Evolutionary conservation across 2,888 invertebrate species (phyloP).

Genomic region (Mylabris sibirica): DNA sequence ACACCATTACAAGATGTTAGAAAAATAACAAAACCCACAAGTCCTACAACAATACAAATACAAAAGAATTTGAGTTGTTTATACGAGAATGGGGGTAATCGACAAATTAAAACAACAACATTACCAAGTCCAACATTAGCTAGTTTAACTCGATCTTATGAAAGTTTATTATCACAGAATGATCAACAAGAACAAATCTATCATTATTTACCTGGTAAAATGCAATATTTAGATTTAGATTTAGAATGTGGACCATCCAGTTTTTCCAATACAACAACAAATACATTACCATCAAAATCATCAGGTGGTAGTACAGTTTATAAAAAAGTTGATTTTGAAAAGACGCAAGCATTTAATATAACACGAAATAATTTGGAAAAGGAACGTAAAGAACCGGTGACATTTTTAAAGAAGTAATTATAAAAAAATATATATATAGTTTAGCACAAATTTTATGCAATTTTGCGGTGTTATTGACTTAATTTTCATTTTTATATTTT

Average conservation of each 20-base stretch:
- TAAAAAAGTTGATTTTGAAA: constrained; percentile 92
- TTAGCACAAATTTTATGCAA: constrained; percentile 30
- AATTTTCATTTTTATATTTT: constrained; percentile 21
- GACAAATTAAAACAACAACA: constrained; percentile 1
- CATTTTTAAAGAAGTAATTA: constrained; percentile 51
- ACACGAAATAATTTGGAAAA: constrained; percentile 82
- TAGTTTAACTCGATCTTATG: constrained; percentile 55
- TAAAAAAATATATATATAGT: constrained; percentile 16
- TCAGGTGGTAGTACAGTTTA: constrained; percentile 70
- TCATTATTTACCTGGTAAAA: constrained; percentile 49
- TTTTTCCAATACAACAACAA: constrained; percentile 17
- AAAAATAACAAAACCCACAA: constrained; percentile 17
- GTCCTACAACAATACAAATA: constrained; percentile 1
- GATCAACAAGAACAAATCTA: constrained; percentile 45
- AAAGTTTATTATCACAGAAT: constrained; percentile 47
- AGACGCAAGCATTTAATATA: constrained; percentile 91
- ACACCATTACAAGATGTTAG: constrained; percentile 59
- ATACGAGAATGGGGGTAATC: background rate
- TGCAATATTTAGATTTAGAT: constrained; percentile 90
- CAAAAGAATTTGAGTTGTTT: constrained; percentile 15
- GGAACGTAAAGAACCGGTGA: constrained; percentile 62
- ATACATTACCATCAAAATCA: constrained; percentile 45
- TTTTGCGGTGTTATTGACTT: constrained; percentile 19
- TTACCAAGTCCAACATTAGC: constrained; percentile 63
- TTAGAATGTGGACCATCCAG: constrained; percentile 62